Percentiles rank a stretch among this genome's conserved stretches.
phyloP scores from a whole-genome alignment of 2,888 invertebrate genomes.

The Proisotoma minuta region DNA sequence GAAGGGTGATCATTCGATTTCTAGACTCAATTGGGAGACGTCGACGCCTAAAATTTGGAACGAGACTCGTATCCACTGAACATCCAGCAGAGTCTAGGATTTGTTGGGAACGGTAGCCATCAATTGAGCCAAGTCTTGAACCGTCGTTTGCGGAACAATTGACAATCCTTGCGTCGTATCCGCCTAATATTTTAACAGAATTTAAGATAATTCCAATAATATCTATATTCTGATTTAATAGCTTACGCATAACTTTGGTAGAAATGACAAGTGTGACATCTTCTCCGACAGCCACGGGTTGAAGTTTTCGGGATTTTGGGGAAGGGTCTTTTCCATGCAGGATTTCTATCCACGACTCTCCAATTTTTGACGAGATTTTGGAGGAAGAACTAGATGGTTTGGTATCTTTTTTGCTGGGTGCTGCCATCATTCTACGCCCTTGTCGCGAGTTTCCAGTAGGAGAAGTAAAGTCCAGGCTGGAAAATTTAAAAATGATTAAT shows the following conservation, averaged over 20 bases:
- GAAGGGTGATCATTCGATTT: conserved; percentile 47
- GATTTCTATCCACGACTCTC: conserved; percentile 47
- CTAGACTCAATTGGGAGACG: conserved; percentile 45
- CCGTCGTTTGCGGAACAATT: conserved; percentile 77
- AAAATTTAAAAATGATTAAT: not conserved
- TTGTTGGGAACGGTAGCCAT: conserved; percentile 44
- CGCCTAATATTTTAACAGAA: conserved; percentile 57
- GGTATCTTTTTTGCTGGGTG: conserved; percentile 13
- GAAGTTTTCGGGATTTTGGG: conserved; percentile 43
- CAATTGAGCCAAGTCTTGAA: conserved; percentile 49
- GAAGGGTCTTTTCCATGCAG: conserved; percentile 45
- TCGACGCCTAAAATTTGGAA: conserved; percentile 44
- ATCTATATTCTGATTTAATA: too few species aligned
- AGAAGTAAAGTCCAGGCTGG: conserved; percentile 12
- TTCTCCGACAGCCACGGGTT: conserved; percentile 43
- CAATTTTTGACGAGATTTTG: conserved; percentile 42
- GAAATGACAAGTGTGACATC: conserved; percentile 46
- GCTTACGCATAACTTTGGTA: conserved; percentile 45
- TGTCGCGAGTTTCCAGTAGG: conserved; percentile 26
- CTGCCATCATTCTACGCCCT: conserved; percentile 37
- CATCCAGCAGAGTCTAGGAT: conserved; percentile 46
- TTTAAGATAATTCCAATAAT: not conserved
- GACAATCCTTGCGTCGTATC: conserved; percentile 67
- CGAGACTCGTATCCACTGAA: conserved; percentile 42
- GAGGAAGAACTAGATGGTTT: not conserved